phyloP scores from a whole-genome alignment of 2,797 vertebrate species.

The Carapus acus region DNA sequence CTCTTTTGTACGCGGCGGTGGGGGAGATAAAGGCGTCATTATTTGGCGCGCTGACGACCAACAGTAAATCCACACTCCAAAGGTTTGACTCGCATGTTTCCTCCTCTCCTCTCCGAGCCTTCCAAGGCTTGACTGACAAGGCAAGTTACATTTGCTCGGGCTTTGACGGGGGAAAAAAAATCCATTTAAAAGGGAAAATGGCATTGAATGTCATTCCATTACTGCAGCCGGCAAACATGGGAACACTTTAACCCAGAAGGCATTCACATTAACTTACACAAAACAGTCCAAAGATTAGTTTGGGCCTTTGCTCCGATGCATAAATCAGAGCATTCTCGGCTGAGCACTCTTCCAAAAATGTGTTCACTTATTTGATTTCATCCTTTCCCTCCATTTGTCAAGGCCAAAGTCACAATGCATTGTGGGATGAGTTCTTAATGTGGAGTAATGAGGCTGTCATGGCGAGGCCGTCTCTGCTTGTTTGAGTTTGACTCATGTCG shows the following conservation, averaged over 20 bases:
- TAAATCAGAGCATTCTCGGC: conserved; percentile 36
- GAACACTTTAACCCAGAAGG: conserved; percentile 64
- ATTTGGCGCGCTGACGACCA: conserved; percentile 56
- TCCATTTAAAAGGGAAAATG: conserved; percentile 66
- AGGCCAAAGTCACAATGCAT: conserved; percentile 70
- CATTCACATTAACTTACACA: conserved; percentile 64
- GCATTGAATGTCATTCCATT: conserved; percentile 68
- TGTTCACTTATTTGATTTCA: conserved; percentile 67
- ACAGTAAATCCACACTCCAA: conserved; percentile 60
- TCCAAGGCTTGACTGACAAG: conserved; percentile 62
- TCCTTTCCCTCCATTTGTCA: conserved; percentile 66
- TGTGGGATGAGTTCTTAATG: conserved; percentile 74
- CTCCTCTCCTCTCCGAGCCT: conserved; percentile 57
- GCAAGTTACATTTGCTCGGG: conserved; percentile 65
- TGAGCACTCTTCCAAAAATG: conserved; percentile 52
- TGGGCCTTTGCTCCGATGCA: conserved; percentile 30
- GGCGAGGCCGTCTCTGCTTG: conserved; percentile 71
- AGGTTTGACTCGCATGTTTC: conserved; percentile 66
- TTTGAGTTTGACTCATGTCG: conserved; percentile 76
- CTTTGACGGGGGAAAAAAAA: conserved; percentile 69
- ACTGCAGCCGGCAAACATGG: conserved; percentile 60
- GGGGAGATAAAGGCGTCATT: conserved; percentile 65
- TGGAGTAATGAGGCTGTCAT: conserved; percentile 76
- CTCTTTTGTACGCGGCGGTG: conserved; percentile 56
- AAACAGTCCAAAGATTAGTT: conserved; percentile 35